Base-by-base conservation (phyloP, 2,797 vertebrate genomes). In the Anguilla megastoma region DNA sequence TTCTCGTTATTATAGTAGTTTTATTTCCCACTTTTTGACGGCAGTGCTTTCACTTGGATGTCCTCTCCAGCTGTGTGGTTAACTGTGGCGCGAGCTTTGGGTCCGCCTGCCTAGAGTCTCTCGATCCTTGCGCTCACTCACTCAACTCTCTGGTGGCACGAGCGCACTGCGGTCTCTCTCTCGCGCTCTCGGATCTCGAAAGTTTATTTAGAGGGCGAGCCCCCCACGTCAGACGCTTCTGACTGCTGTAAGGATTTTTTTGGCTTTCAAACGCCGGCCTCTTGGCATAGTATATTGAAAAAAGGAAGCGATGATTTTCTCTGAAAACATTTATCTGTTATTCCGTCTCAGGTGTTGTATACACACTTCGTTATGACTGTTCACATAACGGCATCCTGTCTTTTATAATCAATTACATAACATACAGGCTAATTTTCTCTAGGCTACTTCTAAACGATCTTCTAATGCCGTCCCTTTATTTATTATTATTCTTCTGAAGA, bases 131-230 rank as follows among this genome's bases (percentile, higher is more conserved):
- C n/a, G 74, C 69, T 85, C 83, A 50, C 84, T 88, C 71, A 63
- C 56, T 66, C 74, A 79, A 41, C 21, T 66, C 58, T 85, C 92
- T 95, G 95, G 95, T 96, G 95, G 95, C 94, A 96, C 94, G 94
- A 95, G 94, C 94, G 92, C 93, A 94, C 90, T 93, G 91, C 89
- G 56, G 87, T 89, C 91, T 90, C 94, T 91, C 83, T 92, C 90
- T 93, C 93, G 92, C 91, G 92, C 63, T 91, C 91, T 93, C 91
- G 76, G 90, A 92, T 91, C 93, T 94, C 88, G 88, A 92, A 93
- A 93, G 94, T 93, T 94, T 96, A 96, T 96, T 96, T 95, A 94
- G 95, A 96, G 95, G 95, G 94, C 94, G 96, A 94, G 90, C 93
- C 94, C 93, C 94, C 93, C 92, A 88, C 90, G 92, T 93, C 92